phyloP scores from a whole-genome alignment of 64 coral and sea anemone genomes.

The Stichodactyla helianthus region DNA sequence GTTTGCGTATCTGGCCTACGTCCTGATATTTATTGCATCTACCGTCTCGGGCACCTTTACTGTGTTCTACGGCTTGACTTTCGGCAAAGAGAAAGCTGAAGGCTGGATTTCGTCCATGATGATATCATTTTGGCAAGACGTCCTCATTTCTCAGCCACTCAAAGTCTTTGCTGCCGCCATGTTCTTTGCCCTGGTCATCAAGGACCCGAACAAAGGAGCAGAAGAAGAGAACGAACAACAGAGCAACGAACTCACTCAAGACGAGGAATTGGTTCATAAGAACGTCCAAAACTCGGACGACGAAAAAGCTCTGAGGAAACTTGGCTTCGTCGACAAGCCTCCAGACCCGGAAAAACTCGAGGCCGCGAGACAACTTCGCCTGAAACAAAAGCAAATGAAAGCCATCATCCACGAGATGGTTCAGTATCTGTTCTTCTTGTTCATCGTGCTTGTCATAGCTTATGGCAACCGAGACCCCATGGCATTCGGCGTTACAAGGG shows the following conservation, averaged over 20 bases:
- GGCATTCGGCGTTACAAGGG: slow-evolving; percentile 63
- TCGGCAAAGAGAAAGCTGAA: slow-evolving; percentile 91
- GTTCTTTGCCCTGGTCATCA: slow-evolving; percentile 88
- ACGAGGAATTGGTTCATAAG: slow-evolving; percentile 67
- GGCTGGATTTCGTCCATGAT: slow-evolving; percentile 88
- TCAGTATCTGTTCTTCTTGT: slow-evolving; percentile 69
- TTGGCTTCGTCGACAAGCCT: slow-evolving; percentile 89
- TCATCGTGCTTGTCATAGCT: slow-evolving; percentile 56
- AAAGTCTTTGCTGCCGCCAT: slow-evolving; percentile 89
- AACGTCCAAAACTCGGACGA: slow-evolving; percentile 65
- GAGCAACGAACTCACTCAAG: slow-evolving; percentile 61
- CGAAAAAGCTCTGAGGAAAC: slow-evolving; percentile 65
- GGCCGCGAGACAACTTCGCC: slow-evolving; percentile 44
- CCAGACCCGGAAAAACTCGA: slow-evolving; percentile 72
- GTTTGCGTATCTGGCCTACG: slow-evolving; percentile 79
- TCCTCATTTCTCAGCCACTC: slow-evolving; percentile 77
- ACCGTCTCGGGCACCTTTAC: slow-evolving; percentile 83
- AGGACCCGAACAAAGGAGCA: slow-evolving; percentile 77
- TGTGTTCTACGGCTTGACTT: slow-evolving; percentile 79
- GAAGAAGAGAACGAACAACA: slow-evolving; percentile 55
- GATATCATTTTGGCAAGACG: slow-evolving; percentile 96
- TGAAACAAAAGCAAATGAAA: slow-evolving; percentile 90
- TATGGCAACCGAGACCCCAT: slow-evolving; percentile 85
- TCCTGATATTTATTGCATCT: slow-evolving; percentile 56
- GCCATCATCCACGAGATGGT: slow-evolving; percentile 71